A percentile compares a stretch with the other conserved stretches of the same genome.
Conservation (phyloP, 2,113 vertebrate species). For the Sapajus apella region DNA sequence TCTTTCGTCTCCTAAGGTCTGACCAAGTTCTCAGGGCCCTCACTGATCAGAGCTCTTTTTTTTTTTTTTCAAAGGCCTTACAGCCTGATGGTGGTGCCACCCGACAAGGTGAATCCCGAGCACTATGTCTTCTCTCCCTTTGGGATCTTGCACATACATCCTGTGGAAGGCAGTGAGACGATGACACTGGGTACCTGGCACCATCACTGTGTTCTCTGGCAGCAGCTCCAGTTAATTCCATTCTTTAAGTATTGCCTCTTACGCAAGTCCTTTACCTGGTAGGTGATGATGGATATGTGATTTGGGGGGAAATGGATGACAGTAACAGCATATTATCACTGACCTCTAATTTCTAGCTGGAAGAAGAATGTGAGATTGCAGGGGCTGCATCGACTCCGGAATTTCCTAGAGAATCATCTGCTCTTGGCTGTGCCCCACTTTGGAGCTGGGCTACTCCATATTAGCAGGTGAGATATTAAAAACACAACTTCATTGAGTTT, state of each 20-base stretch:
- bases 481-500: background rate
- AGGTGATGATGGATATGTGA: background rate
- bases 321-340: background rate
- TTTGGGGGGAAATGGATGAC: background rate
- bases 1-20: background rate
- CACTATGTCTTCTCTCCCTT: constrained; percentile 88
- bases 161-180: constrained; percentile 77
- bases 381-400: constrained; percentile 63
- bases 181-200: constrained; percentile 86
- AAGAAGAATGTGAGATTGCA: constrained; percentile 67
- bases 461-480: constrained; percentile 82
- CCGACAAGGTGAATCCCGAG: constrained; percentile 80
- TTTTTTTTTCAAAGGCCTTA: constrained; percentile 84
- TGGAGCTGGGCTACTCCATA: constrained; percentile 84
- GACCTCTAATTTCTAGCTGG: constrained; percentile 83
- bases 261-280: constrained; percentile 85
- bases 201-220: constrained; percentile 85
- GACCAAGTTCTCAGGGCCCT: background rate
- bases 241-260: constrained; percentile 87
- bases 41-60: constrained; percentile 3
- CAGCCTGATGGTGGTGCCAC: constrained; percentile 83
- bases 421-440: constrained; percentile 88
- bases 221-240: constrained; percentile 81
- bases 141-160: constrained; percentile 85
- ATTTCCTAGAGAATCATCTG: constrained; percentile 77